Base-by-base conservation (phyloP, 1,140 invertebrate genomes). In the Galleria mellonella region DNA sequence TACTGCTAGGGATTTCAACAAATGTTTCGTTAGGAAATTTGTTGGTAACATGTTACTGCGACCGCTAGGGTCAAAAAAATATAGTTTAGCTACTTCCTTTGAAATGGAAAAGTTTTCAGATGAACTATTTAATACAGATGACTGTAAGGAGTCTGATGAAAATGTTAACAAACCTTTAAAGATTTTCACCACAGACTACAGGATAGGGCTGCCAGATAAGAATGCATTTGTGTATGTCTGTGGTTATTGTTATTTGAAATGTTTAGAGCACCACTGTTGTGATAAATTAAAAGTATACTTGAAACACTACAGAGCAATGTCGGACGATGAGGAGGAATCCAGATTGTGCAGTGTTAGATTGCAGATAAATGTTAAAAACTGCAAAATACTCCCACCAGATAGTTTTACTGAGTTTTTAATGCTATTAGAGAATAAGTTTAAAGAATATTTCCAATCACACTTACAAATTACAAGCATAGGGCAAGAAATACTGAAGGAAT, bases 181-280 rank as follows among this genome's bases (percentile, higher is more conserved):
- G 17, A 6, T 23, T 6, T 23, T 6, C 2, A 23, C 17, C 2
- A 23, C 17, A 23, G 17, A 23, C 6, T 23, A 23, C 17, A 23
- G 42, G 29, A 9, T 32, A 1, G n/a, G 13, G 0, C 12, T 44
- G 23, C 32, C 32, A 4, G 42, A 44, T 12, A 44, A 36, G 11
- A 36, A 44, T 29, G 42, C 32, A 12, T 44, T 44, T 36, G 17
- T 35, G 5, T 44, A 29, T 14, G 8, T 44, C 12, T 36, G 42
- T 29, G 23, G 32, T 2, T 44, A 44, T 36, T 44, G 42, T 14
- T 44, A 36, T 28, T 4, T 28, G 23, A 35, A 44, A 32, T 44
- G 42, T 35, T 28, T 36, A 12, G 6, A 36, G 23, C 4, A 4
- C 9, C 42, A 44, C 23, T 23, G 15, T 28, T 44, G 42, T 13